A percentile compares a stretch with the other conserved stretches of the same genome.
These are phyloP conservation scores for Thelaira solivaga DNA, from an alignment of 2,888 invertebrate genomes.

Conservation along the genomic window DNA sequence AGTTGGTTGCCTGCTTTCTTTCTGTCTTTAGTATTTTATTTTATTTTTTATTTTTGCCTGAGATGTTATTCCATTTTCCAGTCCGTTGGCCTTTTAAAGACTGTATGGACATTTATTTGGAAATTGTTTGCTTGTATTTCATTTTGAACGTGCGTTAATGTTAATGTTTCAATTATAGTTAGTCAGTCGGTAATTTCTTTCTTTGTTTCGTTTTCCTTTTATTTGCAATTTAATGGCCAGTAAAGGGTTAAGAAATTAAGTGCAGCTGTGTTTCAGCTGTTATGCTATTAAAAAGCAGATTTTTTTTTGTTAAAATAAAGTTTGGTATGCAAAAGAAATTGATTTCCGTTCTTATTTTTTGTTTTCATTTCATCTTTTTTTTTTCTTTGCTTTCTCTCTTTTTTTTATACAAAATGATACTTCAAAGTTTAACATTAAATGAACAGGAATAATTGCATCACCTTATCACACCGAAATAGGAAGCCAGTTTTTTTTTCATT, in stretches of 20 bases:
- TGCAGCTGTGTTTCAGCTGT: slow-evolving; percentile 54
- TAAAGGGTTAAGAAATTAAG: slow-evolving; percentile 61
- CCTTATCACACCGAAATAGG: slow-evolving; percentile 15
- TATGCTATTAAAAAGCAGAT: slow-evolving; percentile 6
- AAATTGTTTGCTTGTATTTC: slow-evolving; percentile 57
- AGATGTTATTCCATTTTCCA: slow-evolving; percentile 54
- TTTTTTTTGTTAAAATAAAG: slow-evolving; percentile 19
- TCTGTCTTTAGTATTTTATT: too few species aligned
- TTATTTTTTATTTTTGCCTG: slow-evolving; percentile 1
- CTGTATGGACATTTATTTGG: slow-evolving; percentile 26
- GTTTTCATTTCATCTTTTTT: too few species aligned
- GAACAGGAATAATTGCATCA: slow-evolving; percentile 53
- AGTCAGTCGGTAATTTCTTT: slow-evolving; percentile 18
- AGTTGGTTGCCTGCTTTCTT: too few species aligned
- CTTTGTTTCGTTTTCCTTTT: neutral
- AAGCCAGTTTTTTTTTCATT: neutral
- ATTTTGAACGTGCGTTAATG: slow-evolving; percentile 57
- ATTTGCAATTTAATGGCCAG: slow-evolving; percentile 45
- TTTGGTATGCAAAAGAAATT: slow-evolving; percentile 49
- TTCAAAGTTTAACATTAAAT: slow-evolving; percentile 45
- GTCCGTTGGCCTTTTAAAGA: slow-evolving; percentile 38
- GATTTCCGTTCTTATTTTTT: slow-evolving; percentile 58
- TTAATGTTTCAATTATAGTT: slow-evolving; percentile 61
- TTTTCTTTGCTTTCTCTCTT: neutral
- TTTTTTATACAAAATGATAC: slow-evolving; percentile 2